These are phyloP conservation scores for Hydrotaea cyrtoneurina DNA, from an alignment of 2,888 invertebrate species.

Conservation along the genomic window DNA sequence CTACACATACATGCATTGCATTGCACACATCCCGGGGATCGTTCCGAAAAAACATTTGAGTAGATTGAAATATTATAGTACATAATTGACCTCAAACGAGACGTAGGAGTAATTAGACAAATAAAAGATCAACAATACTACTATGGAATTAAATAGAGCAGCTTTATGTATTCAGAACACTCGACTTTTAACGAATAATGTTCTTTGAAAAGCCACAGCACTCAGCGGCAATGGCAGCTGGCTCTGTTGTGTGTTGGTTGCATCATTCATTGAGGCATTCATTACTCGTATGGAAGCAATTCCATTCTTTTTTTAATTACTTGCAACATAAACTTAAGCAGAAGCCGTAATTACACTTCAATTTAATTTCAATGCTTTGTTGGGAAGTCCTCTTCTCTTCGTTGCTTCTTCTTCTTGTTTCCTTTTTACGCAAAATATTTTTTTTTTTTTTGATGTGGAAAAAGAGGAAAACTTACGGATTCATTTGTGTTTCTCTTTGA, in stretches of 20 bases:
- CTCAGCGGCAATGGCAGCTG: neutral
- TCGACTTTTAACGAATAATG: slow-evolving; percentile 11
- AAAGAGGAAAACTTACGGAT: slow-evolving; percentile 25
- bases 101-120: too few species aligned
- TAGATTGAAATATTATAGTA: too few species aligned
- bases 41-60: too few species aligned
- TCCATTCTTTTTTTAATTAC: slow-evolving; percentile 27
- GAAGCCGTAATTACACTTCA: slow-evolving; percentile 34
- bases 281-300: slow-evolving; percentile 6
- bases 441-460: slow-evolving; percentile 27
- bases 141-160: too few species aligned
- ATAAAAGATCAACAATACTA: too few species aligned
- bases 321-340: slow-evolving; percentile 23
- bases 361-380: slow-evolving; percentile 33
- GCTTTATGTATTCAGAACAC: neutral
- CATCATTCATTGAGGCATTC: slow-evolving; percentile 5
- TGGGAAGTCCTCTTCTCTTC: slow-evolving; percentile 24
- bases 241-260: neutral
- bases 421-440: slow-evolving; percentile 22
- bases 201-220: slow-evolving; percentile 10
- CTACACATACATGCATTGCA: too few species aligned
- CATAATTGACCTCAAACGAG: too few species aligned
- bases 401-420: neutral
- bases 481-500: slow-evolving; percentile 12
- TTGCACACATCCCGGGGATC: too few species aligned